Conservation (phyloP, 2,113 vertebrate genomes). For the Lamprotornis superbus region DNA sequence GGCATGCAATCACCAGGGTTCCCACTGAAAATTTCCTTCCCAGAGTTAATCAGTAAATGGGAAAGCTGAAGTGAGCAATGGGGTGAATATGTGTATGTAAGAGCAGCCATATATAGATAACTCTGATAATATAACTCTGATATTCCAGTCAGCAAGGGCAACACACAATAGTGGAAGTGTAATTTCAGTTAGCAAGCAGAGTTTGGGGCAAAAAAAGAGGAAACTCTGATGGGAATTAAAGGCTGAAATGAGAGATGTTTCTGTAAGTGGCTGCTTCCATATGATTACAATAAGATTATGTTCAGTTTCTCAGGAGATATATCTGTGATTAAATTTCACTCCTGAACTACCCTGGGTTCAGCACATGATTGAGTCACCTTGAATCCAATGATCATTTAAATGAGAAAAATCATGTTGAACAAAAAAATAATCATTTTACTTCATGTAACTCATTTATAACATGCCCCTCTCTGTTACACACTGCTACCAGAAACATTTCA, state of each 20-base stretch:
- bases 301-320: constrained; percentile 5
- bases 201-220: not conserved
- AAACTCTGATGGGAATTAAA: not conserved
- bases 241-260: not conserved
- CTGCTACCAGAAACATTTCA: not conserved
- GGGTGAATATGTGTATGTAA: not conserved
- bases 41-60: not conserved
- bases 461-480: not conserved
- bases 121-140: too few species aligned
- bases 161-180: not conserved
- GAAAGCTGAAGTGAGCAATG: not conserved
- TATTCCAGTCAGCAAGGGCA: not conserved
- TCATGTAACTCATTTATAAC: not conserved
- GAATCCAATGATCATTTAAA: constrained; percentile 4
- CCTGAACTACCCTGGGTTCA: not conserved
- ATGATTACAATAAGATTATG: not conserved
- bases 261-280: not conserved
- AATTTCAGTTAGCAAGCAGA: not conserved
- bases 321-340: constrained; percentile 25
- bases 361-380: not conserved
- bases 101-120: not conserved
- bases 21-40: not conserved
- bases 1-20: not conserved
- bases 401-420: constrained; percentile 4
- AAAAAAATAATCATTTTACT: not conserved